Percentiles rank a stretch among this genome's conserved stretches.
These are phyloP conservation scores for Antheraea pernyi DNA, from an alignment of 1,140 invertebrate species.

Conservation along the genomic window DNA sequence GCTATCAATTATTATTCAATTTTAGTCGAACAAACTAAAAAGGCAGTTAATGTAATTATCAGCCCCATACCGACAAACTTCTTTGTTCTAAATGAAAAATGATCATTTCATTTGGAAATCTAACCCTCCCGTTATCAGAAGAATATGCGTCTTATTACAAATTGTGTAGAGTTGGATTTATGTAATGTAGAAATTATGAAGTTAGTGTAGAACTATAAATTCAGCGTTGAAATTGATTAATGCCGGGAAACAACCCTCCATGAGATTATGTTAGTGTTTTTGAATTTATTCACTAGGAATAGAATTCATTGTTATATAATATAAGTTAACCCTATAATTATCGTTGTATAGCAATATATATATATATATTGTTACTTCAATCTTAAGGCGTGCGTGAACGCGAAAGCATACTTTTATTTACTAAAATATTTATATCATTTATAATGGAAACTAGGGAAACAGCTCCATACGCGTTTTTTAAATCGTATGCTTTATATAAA, in stretches of 20 bases:
- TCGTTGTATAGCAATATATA: no score
- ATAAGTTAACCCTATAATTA: no score
- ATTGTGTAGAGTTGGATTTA: background rate
- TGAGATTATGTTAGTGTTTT: conserved; percentile 18
- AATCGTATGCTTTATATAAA: no score
- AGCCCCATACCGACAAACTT: background rate
- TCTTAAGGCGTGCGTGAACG: no score
- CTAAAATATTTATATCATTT: no score
- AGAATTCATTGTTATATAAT: no score
- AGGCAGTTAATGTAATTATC: background rate
- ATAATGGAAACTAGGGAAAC: no score
- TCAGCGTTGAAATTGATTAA: conserved; percentile 20
- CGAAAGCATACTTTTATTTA: no score
- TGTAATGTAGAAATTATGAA: background rate
- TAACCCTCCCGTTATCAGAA: background rate
- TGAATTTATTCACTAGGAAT: background rate
- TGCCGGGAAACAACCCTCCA: conserved; percentile 11
- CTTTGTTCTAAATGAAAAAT: conserved; percentile 24
- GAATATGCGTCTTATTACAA: background rate
- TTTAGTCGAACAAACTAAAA: background rate
- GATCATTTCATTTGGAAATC: conserved; percentile 16
- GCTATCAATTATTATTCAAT: background rate
- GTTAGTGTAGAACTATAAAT: conserved; percentile 19
- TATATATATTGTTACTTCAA: no score
- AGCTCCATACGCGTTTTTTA: no score